phyloP scores from a whole-genome alignment of 2,888 invertebrate genomes.

The Catocala nupta region DNA sequence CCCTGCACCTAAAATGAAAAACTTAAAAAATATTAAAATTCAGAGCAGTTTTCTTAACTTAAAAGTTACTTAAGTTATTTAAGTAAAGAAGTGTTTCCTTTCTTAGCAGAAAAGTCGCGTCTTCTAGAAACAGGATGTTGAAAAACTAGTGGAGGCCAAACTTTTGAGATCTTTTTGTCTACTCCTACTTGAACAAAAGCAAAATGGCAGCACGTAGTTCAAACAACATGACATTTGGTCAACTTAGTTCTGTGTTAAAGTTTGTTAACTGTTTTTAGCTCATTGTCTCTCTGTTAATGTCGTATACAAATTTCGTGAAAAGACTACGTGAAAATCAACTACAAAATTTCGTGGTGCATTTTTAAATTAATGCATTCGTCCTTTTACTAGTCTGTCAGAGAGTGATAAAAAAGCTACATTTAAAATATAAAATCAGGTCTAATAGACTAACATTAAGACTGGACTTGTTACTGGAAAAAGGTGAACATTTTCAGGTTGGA shows the following conservation, averaged over 20 bases:
- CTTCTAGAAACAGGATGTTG: constrained; percentile 58
- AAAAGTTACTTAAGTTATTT: constrained; percentile 54
- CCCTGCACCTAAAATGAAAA: constrained; percentile 27
- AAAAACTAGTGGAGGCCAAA: constrained; percentile 53
- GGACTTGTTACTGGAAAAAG: constrained; percentile 23
- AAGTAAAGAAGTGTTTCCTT: constrained; percentile 60
- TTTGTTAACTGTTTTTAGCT: constrained; percentile 15
- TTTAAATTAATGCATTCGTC: no score
- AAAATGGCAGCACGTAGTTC: constrained; percentile 29
- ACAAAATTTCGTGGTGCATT: no score
- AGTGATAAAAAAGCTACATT: neutral
- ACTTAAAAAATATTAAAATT: constrained; percentile 47
- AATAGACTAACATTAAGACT: neutral
- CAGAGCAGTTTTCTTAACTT: constrained; percentile 51
- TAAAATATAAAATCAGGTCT: neutral
- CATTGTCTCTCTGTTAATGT: constrained; percentile 29
- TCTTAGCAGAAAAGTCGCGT: constrained; percentile 49
- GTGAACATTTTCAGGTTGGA: constrained; percentile 20
- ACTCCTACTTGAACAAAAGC: constrained; percentile 41
- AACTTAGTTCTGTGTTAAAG: constrained; percentile 33
- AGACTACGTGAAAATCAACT: neutral
- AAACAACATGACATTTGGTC: constrained; percentile 48
- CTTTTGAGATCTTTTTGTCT: constrained; percentile 54
- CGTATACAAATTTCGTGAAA: constrained; percentile 22
- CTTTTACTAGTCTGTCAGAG: no score